Evolutionary conservation across 2,113 vertebrate species (phyloP), one percentile per base, ranked within the genome.

Genomic region (Eurystomus gularis): DNA sequence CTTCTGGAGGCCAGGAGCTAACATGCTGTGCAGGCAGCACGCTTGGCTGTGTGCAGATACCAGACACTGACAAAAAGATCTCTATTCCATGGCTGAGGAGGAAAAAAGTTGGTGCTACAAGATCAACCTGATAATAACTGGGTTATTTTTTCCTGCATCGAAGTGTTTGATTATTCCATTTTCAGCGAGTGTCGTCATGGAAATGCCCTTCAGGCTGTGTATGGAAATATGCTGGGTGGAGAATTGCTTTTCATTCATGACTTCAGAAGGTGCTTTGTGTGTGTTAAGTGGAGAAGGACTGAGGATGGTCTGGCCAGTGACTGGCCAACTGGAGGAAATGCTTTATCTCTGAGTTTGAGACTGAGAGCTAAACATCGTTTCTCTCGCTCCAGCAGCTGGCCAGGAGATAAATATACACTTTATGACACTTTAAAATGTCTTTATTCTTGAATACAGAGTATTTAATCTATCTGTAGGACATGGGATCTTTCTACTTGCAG

Each of bases 301-400:
- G 5, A 68, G 44, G 29, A 13, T 18, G 1, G 0, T 48, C 35
- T 61, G n/a, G 57, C 42, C 58, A 86, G 0, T 1, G 0, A 42
- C 35, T 61, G n/a, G 57, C 42, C 58, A 86, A 0, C 62, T 48
- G 58, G 35, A 69, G 39, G 76, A 86, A 93, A 73, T 77, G 46
- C 33, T 73, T 79, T 66, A 14, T 40, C 37, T 94, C 49, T 90
- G 62, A 21, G 11, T 80, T 66, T 96, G 52, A 85, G 70, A 49
- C 37, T 1, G 8, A 80, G 54, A 14, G 19, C 15, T 80, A 60
- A 72, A 35, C 21, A 16, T 77, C 6, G 6, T n/a, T 88, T 55
- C 44, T 93, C 13, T 51, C 73, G 52, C 60, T 80, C 42, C 26
- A 87, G 2, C 51, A 70, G 37, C 66, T 91, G 82, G 7, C 55